Evolutionary conservation across 2,797 vertebrate species (phyloP), one percentile per base, ranked within the genome.

Genomic region (Anabas testudineus): DNA sequence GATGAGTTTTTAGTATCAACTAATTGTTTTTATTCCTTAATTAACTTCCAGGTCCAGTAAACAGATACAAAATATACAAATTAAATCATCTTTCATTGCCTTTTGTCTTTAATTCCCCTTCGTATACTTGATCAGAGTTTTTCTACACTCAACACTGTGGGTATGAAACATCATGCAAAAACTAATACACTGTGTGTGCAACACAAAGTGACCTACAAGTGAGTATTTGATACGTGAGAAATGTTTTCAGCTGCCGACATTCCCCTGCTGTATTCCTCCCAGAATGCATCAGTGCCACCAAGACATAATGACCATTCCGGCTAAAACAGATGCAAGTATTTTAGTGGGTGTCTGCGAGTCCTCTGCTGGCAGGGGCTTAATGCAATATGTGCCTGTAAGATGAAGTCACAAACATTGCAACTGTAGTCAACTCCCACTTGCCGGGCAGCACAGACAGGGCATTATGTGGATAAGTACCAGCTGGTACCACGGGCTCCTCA

Each of bases 401-500:
- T 94, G 92, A 94, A 94, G 93, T 94, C 92, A 94, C 93, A 93
- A 92, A 93, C 90, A 90, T 85, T 74, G 90, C 87, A 46, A 87
- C 92, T 89, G 91, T 92, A 93, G 92, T 92, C 86, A 73, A 92
- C 93, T 92, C 92, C 93, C 92, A 94, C 92, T 93, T 82, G 68
- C 83, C 71, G 67, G 78, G 68, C 84, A 91, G 86, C 90, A 95
- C 94, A 95, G 93, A 91, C 80, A 26, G 80, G 82, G 67, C 94
- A 88, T 95, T 95, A 94, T 95, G 91, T 90, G 88, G 71, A 80
- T 66, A 73, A 87, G 94, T 95, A 93, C 94, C 94, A 94, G 92
- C 92, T 92, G 90, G 94, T 94, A 92, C 92, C 93, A 93, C 87
- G 63, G 90, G 73, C 90, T 91, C 87, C 81, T 90, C 90, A 64